Evolutionary conservation across 2,888 invertebrate genomes (phyloP).

Genomic region (Drosophila meridiana): DNA sequence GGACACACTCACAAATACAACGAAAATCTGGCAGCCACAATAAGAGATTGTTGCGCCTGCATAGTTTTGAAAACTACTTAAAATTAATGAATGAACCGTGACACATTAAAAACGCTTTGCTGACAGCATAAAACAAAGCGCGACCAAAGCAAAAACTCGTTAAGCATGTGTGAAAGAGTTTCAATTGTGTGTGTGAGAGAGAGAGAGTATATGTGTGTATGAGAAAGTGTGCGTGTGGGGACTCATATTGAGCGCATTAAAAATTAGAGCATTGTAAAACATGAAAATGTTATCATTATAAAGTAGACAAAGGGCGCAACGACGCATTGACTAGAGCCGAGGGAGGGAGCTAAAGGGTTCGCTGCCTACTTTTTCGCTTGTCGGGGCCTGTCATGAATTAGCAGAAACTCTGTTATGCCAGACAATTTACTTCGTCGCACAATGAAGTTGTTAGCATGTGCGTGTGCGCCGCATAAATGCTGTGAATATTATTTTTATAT

Average conservation of each 20-base stretch:
- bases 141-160: slow-evolving; percentile 38
- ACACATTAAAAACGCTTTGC: slow-evolving; percentile 65
- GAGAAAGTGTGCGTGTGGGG: slow-evolving; percentile 27
- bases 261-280: slow-evolving; percentile 77
- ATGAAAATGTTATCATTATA: slow-evolving; percentile 81
- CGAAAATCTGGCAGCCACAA: slow-evolving; percentile 45
- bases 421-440: slow-evolving; percentile 45
- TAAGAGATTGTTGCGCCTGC: slow-evolving; percentile 58
- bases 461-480: slow-evolving; percentile 25
- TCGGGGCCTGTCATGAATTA: slow-evolving; percentile 54
- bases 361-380: background rate
- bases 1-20: background rate
- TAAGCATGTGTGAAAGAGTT: slow-evolving; percentile 25
- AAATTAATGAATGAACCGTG: slow-evolving; percentile 76
- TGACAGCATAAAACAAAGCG: slow-evolving; percentile 47
- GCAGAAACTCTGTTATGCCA: slow-evolving; percentile 47
- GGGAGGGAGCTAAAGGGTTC: slow-evolving; percentile 6
- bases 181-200: background rate
- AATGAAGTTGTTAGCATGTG: slow-evolving; percentile 42
- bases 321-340: slow-evolving; percentile 39
- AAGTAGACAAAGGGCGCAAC: slow-evolving; percentile 67
- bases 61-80: slow-evolving; percentile 72
- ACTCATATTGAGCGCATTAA: slow-evolving; percentile 65
- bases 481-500: slow-evolving; percentile 48
- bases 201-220: background rate